Conservation (phyloP, 2,888 invertebrate genomes). For the Nebria salina region DNA sequence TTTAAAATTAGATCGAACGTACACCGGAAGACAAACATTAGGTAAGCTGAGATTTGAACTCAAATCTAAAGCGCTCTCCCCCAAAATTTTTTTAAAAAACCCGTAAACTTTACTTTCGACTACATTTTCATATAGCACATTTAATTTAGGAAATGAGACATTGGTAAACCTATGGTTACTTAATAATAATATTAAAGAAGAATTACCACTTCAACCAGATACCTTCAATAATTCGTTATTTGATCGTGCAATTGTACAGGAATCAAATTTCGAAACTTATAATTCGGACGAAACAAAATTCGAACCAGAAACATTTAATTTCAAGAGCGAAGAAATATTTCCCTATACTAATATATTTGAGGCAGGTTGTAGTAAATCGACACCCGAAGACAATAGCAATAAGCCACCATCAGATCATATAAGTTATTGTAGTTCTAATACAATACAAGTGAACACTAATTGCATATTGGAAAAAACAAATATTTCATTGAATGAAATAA, state of each 20-base stretch:
- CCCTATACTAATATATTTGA: slow-evolving; percentile 40
- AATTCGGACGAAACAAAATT: slow-evolving; percentile 23
- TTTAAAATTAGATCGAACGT: slow-evolving; percentile 81
- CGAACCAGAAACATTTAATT: not conserved
- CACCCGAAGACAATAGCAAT: not conserved
- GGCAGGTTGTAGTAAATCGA: slow-evolving; percentile 2
- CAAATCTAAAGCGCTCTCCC: not conserved
- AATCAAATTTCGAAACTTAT: slow-evolving; percentile 17
- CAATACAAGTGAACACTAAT: slow-evolving; percentile 3
- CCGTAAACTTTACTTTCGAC: too few species aligned
- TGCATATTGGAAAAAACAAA: slow-evolving; percentile 19
- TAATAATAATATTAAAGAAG: slow-evolving; percentile 49
- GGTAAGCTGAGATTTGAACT: slow-evolving; percentile 62
- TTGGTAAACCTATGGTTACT: slow-evolving; percentile 77
- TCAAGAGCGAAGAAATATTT: slow-evolving; percentile 38
- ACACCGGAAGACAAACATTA: slow-evolving; percentile 84
- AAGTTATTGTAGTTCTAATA: not conserved
- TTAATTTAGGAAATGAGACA: slow-evolving; percentile 78
- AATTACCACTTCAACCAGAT: slow-evolving; percentile 35
- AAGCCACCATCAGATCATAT: not conserved
- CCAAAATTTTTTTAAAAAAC: not conserved
- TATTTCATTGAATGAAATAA: slow-evolving; percentile 47
- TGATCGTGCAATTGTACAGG: slow-evolving; percentile 33
- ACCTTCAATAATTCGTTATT: not conserved
- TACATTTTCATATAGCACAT: slow-evolving; percentile 12